Evolutionary conservation across 2,113 vertebrate species (phyloP), one percentile per base, ranked within the genome.

Genomic region (Phainopepla nitens): DNA sequence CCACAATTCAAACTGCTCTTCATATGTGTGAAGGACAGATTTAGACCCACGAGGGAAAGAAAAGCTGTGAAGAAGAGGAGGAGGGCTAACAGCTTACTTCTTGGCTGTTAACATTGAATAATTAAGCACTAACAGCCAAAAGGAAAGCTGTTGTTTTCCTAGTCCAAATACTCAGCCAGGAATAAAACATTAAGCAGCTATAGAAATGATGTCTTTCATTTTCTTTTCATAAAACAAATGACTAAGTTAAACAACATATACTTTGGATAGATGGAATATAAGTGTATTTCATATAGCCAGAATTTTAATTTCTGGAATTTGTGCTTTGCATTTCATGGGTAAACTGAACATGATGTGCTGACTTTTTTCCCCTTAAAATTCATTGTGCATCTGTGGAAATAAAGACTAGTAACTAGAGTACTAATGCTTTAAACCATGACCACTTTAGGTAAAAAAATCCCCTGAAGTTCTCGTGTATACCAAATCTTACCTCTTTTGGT

Each of bases 131-230:
- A 97, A 86, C 94, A 97, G 94, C 85, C 95, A 95, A 97, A 96
- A 97, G 90, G 93, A 97, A 97, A 97, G 97, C 97, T 97, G 97
- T 96, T 97, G 94, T 96, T 96, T 97, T 96, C 94, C 86, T 96
- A 89, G 81, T 97, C 96, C 95, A 97, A 97, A 96, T 96, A 96
- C 41, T 60, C 87, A 95, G 83, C 95, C 96, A 97, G 95, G 96
- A 96, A 96, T 97, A 96, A 97, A 97, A 97, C 95, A 95, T 89
- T 91, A 97, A 97, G 94, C 94, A 92, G 85, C 77, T 95, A 95
- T 58, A 92, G 72, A 85, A 94, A 93, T 69, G 0, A 95, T 93
- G 53, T 78, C 54, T 97, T 95, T 96, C 51, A 71, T 94, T 92
- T 93, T 93, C 87, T 96, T 94, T 92, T 95, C 72, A 50, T 97